phyloP scores from a whole-genome alignment of 23 tunicate genomes.

The Corella eumyota region DNA sequence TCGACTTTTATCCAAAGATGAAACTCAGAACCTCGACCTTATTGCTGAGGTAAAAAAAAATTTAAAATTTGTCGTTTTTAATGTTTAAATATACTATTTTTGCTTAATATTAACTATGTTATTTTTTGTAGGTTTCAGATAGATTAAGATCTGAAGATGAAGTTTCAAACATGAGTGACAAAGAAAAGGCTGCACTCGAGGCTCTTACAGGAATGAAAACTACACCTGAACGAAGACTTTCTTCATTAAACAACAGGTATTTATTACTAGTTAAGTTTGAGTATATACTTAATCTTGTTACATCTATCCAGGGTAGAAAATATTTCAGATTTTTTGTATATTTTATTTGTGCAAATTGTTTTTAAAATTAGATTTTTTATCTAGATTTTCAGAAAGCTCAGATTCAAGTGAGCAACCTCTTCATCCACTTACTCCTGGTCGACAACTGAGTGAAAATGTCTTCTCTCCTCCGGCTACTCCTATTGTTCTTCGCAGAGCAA shows the following conservation, averaged over 20 bases:
- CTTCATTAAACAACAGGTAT: constrained; percentile 28
- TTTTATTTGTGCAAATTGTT: too few species aligned
- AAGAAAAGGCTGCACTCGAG: constrained; percentile 65
- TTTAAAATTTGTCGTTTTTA: neutral
- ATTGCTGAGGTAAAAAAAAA: constrained; percentile 37
- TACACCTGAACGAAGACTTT: constrained; percentile 48
- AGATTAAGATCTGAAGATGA: constrained; percentile 47
- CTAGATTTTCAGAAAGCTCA: constrained; percentile 38
- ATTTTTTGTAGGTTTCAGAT: constrained; percentile 13
- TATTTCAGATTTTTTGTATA: too few species aligned
- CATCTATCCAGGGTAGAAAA: neutral
- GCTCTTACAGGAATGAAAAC: constrained; percentile 50
- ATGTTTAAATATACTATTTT: neutral
- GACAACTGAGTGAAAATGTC: constrained; percentile 25
- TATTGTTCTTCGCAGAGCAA: constrained; percentile 1
- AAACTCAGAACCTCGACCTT: constrained; percentile 26
- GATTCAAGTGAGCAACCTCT: constrained; percentile 35
- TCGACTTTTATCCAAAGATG: constrained; percentile 65
- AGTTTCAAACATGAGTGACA: constrained; percentile 48
- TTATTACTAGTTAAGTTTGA: neutral
- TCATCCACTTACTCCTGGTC: constrained; percentile 32
- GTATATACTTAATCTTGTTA: neutral
- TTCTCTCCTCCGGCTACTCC: constrained; percentile 27
- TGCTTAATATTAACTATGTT: neutral
- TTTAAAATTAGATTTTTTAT: too few species aligned